Base-by-base conservation (phyloP, 2,888 invertebrate genomes). In the Sussaba pulchella region DNA sequence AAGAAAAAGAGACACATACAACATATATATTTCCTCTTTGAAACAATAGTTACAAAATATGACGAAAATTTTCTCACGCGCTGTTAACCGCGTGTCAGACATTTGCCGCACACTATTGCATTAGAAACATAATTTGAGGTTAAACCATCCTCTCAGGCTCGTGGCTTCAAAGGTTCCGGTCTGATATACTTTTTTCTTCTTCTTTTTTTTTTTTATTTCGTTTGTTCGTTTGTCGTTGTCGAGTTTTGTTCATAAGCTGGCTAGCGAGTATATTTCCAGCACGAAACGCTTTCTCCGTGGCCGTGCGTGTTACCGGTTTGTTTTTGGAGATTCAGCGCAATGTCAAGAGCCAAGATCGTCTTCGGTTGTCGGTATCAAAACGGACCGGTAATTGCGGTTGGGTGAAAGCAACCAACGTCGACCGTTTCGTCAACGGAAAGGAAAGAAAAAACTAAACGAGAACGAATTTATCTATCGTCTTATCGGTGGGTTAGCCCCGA, bases 291-390 rank as follows among this genome's bases (percentile, higher is more conserved):
- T 80, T 77, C 80, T 61, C 76, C 36, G 67, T 63, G 67, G 57
- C 26, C 19, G 57, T 14, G 31, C 36, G 61, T 26, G 64, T 76
- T 69, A 63, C 67, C 71, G 24, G 24, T 63, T 50, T 50, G 67
- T n/a, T n/a, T n/a, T n/a, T n/a, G 19, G 31, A 31, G 6, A 24
- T 73, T 31, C 57, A 24, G 70, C 31, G 47, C 70, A 78, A 81
- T 81, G 81, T 78, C 81, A 78, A 71, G 78, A 67, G 72, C 67
- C 69, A 73, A 77, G 64, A 69, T 26, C 69, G 66, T 76, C 43
- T 52, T 63, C 57, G 59, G 41, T 69, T 14, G 45, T 50, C 31
- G 59, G 43, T 1, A 41, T 26, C 17, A 43, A 71, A 67, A 39
- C 73, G 59, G 73, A 43, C 50, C 64, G 64, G 31, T 66, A 77